phyloP scores from a whole-genome alignment of 2,888 invertebrate genomes.

The Sinodicranocentrus sp. region DNA sequence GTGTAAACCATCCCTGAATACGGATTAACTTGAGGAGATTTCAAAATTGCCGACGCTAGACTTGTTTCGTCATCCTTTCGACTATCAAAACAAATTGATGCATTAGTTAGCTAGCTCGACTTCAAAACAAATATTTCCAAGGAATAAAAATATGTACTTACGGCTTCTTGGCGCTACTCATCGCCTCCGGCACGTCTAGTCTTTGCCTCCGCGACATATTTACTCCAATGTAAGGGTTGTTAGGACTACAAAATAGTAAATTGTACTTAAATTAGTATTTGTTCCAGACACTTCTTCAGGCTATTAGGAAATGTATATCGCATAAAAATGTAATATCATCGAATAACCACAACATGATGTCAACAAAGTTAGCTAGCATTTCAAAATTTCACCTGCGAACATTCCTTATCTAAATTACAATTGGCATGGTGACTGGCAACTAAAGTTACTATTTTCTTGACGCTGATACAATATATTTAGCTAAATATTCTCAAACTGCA shows the following conservation, averaged over 20 bases:
- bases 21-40: constrained; percentile 82
- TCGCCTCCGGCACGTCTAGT: constrained; percentile 72
- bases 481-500: no score
- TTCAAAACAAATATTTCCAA: background rate
- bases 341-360: no score
- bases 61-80: constrained; percentile 43
- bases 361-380: background rate
- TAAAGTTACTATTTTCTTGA: no score
- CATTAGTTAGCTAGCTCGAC: background rate
- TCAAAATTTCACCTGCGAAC: background rate
- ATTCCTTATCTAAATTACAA: no score
- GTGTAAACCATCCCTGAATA: constrained; percentile 92
- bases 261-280: no score
- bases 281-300: no score
- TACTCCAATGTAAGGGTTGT: background rate
- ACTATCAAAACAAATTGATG: constrained; percentile 40
- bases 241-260: no score
- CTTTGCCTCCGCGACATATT: constrained; percentile 72
- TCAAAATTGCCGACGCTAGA: constrained; percentile 17
- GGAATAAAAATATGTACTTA: constrained; percentile 60
- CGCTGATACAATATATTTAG: no score
- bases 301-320: no score
- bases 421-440: no score
- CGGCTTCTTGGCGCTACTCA: constrained; percentile 71
- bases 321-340: no score